A percentile compares a stretch with the other conserved stretches of the same genome.
phyloP scores from a whole-genome alignment of 2,113 vertebrate species.

The Piaya cayana region DNA sequence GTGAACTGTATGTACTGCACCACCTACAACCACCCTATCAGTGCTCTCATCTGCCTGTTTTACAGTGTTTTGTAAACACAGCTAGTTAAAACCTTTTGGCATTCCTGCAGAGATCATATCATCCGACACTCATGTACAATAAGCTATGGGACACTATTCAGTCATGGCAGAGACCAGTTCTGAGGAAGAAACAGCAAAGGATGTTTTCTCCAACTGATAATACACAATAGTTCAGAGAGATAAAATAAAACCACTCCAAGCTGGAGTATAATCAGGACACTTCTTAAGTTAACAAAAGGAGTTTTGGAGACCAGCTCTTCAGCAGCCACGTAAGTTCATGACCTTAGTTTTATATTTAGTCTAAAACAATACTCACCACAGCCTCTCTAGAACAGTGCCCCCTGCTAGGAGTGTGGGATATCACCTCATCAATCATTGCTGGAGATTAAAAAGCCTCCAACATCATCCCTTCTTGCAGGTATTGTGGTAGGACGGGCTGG shows the following conservation, averaged over 20 bases:
- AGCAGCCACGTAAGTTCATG: not conserved
- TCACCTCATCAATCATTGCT: not conserved
- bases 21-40: not conserved
- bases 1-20: not conserved
- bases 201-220: not conserved
- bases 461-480: not conserved
- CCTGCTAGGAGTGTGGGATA: not conserved
- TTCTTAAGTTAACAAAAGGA: not conserved
- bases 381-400: not conserved
- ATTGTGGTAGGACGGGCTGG: not conserved
- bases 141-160: not conserved
- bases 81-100: not conserved
- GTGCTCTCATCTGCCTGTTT: not conserved
- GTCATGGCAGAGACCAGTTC: not conserved
- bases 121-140: not conserved
- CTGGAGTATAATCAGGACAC: not conserved
- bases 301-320: not conserved
- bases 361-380: rapidly evolving
- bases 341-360: not conserved
- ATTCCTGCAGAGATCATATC: not conserved
- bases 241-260: not conserved
- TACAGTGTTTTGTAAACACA: not conserved
- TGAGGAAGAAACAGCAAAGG: not conserved
- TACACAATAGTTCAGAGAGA: not conserved
- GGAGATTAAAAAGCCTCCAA: not conserved